Conservation (phyloP, 2,888 invertebrate species). For the Drosophila picticornis region DNA sequence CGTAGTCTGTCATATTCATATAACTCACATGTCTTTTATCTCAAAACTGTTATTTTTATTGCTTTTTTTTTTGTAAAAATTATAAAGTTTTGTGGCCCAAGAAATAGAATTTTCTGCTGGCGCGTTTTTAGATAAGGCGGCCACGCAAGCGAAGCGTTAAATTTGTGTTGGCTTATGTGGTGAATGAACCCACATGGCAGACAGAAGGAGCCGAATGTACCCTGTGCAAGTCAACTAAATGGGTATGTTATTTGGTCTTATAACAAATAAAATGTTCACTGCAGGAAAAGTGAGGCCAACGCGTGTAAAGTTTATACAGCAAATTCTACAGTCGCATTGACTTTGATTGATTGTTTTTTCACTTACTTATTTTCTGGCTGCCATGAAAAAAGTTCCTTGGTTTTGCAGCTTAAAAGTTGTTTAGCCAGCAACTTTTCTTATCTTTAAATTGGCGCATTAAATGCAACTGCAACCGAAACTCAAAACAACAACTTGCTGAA, state of each 20-base stretch:
- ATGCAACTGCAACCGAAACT: constrained; percentile 33
- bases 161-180: constrained; percentile 44
- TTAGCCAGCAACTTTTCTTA: constrained; percentile 56
- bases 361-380: constrained; percentile 18
- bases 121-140: constrained; percentile 69
- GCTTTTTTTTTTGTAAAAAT: constrained; percentile 12
- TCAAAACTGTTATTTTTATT: constrained; percentile 8
- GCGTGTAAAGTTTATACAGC: background rate
- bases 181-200: constrained; percentile 65
- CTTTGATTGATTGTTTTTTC: constrained; percentile 10
- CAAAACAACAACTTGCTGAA: constrained; percentile 6
- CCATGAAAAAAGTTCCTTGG: constrained; percentile 37
- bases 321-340: background rate
- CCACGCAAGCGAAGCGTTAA: constrained; percentile 47
- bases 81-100: constrained; percentile 49
- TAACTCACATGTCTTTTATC: constrained; percentile 46
- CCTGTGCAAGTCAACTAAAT: background rate
- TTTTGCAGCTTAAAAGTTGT: constrained; percentile 44
- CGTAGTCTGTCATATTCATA: constrained; percentile 31
- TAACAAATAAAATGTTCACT: background rate
- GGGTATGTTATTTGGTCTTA: background rate
- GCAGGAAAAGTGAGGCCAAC: background rate
- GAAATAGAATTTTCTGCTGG: constrained; percentile 55
- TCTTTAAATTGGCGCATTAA: constrained; percentile 70
- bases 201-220: constrained; percentile 30